A percentile compares a stretch with the other conserved stretches of the same genome.
Conservation (phyloP, 2,113 vertebrate genomes). For the Andinoacara biseriatus region DNA sequence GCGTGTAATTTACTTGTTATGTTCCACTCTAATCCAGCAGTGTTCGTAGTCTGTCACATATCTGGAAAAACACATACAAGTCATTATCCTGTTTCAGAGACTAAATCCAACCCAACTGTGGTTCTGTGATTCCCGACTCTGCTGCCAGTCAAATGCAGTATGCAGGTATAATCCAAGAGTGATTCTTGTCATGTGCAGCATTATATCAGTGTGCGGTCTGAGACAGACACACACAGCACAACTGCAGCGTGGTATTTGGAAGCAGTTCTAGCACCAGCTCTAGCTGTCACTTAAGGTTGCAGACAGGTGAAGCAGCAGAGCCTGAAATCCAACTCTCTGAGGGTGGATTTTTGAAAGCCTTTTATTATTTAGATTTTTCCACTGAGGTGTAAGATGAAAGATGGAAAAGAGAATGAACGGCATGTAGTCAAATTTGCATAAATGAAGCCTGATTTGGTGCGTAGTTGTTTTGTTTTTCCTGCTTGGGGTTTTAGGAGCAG, state of each 20-base stretch:
- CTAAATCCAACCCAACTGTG: slow-evolving; percentile 20
- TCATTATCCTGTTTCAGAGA: slow-evolving; percentile 18
- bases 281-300: slow-evolving; percentile 6
- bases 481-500: background rate
- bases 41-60: background rate
- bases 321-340: background rate
- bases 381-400: background rate
- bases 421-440: background rate
- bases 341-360: slow-evolving; percentile 4
- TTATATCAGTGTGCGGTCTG: background rate
- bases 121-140: background rate
- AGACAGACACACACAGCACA: background rate
- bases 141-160: background rate
- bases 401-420: background rate
- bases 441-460: background rate
- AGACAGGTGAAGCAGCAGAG: slow-evolving; percentile 31
- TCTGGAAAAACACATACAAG: slow-evolving; percentile 12
- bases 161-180: background rate
- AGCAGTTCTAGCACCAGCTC: background rate
- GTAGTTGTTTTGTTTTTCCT: background rate
- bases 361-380: background rate
- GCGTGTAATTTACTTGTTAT: slow-evolving; percentile 29
- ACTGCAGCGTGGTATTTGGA: background rate
- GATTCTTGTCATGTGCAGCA: background rate
- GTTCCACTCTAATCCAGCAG: slow-evolving; percentile 8